These are phyloP conservation scores for Heliconius ethilla DNA, from an alignment of 2,888 invertebrate species.

Conservation along the genomic window DNA sequence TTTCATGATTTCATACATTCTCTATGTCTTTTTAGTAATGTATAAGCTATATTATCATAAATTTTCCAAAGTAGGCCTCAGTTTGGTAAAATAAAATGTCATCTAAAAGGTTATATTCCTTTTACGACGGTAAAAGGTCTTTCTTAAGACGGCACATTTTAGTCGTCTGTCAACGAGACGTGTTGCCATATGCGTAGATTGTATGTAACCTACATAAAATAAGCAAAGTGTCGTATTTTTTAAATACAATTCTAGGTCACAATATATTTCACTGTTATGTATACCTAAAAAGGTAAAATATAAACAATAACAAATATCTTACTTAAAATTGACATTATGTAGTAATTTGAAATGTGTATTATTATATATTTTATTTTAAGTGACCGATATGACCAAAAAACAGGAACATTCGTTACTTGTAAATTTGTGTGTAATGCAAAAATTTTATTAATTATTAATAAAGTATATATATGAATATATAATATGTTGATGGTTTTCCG, in stretches of 20 bases:
- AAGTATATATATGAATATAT: too few species aligned
- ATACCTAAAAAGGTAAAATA: conserved; percentile 10
- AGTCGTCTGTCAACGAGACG: conserved; percentile 14
- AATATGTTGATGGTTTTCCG: too few species aligned
- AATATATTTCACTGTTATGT: neutral
- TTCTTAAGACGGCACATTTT: conserved; percentile 19
- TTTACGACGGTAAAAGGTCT: conserved; percentile 24
- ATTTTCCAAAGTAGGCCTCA: conserved; percentile 12
- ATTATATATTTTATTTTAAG: neutral
- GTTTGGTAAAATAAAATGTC: conserved; percentile 17
- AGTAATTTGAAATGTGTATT: neutral
- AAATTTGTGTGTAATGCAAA: too few species aligned
- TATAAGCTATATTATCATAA: neutral
- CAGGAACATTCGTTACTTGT: neutral
- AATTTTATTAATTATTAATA: too few species aligned
- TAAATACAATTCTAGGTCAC: conserved; percentile 10
- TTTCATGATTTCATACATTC: neutral
- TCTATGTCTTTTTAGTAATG: neutral
- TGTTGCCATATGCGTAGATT: conserved; percentile 13
- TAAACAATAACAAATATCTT: neutral
- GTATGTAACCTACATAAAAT: conserved; percentile 15
- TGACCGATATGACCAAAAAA: neutral
- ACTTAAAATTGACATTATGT: neutral
- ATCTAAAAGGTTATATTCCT: conserved; percentile 23
- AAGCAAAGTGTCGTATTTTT: neutral